Percentiles rank a stretch among this genome's conserved stretches.
These are phyloP conservation scores for Morus bassanus DNA, from an alignment of 2,797 vertebrate genomes.

Conservation along the genomic window DNA sequence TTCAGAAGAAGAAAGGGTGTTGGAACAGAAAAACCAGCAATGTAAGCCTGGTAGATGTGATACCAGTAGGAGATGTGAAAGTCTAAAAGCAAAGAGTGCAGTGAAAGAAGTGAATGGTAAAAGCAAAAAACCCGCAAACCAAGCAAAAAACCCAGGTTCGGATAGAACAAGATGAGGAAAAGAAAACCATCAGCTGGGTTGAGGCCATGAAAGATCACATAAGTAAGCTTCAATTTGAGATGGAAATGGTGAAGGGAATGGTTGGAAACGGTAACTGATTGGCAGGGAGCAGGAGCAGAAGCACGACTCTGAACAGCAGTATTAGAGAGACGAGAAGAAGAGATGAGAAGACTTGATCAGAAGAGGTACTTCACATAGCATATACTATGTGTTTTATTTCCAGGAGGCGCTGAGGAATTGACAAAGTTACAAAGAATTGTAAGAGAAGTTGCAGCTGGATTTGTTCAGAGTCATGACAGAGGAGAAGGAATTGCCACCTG, in stretches of 20 bases:
- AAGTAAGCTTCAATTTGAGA: background rate
- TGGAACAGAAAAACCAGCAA: background rate
- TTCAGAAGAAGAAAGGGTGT: background rate
- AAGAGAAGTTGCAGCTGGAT: background rate
- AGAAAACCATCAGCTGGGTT: background rate
- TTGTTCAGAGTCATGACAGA: background rate
- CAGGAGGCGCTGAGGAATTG: background rate
- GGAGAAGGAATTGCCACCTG: background rate
- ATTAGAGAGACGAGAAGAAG: background rate
- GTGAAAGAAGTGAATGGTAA: background rate
- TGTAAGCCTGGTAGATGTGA: background rate
- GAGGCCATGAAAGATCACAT: background rate
- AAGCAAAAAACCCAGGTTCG: accelerated
- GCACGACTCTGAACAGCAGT: background rate
- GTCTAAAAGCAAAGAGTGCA: background rate
- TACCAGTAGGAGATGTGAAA: background rate
- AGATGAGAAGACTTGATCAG: background rate
- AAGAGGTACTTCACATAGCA: background rate
- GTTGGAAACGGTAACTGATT: background rate
- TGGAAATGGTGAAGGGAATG: background rate
- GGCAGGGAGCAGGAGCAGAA: background rate
- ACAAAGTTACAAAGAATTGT: background rate
- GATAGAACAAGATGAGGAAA: background rate
- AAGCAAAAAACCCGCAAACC: background rate
- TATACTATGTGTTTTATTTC: background rate